A percentile compares a stretch with the other conserved stretches of the same genome.
Conservation (phyloP, 1,140 invertebrate species). For the Polypedilum vanderplanki region DNA sequence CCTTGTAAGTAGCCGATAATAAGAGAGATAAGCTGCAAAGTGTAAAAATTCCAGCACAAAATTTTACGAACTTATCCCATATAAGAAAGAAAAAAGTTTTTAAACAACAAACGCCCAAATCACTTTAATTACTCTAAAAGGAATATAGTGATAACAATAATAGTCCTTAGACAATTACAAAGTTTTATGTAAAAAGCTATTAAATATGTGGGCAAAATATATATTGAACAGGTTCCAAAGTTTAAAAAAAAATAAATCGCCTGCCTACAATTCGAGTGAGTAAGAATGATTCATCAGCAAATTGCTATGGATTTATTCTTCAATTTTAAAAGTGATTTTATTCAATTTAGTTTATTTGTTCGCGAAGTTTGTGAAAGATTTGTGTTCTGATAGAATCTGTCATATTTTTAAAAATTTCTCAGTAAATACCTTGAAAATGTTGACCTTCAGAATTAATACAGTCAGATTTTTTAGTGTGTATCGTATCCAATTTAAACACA, state of each 20-base stretch:
- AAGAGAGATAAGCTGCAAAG: not conserved
- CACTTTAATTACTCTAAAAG: not conserved
- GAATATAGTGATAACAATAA: not conserved
- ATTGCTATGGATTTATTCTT: not conserved
- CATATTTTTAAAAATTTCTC: not conserved
- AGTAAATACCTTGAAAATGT: not conserved
- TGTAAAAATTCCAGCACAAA: not conserved
- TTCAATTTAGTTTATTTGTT: not conserved
- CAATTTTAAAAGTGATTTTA: not conserved
- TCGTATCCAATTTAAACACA: conserved; percentile 26
- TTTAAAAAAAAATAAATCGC: not conserved
- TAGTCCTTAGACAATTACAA: not conserved
- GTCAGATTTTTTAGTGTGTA: conserved; percentile 14
- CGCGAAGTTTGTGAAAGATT: not conserved
- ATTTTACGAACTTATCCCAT: not conserved
- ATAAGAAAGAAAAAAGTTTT: conserved; percentile 11
- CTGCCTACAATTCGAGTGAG: not conserved
- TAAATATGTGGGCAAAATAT: not conserved
- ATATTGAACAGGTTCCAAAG: not conserved
- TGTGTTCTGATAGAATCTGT: not conserved
- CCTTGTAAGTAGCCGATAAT: not conserved
- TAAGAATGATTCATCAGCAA: conserved; percentile 24
- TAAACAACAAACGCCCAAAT: conserved; percentile 11
- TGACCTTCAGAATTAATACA: conserved; percentile 24
- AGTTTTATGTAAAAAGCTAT: not conserved